Percentiles rank a stretch among this genome's conserved stretches.
phyloP scores from a whole-genome alignment of 1,140 invertebrate genomes.

The Mylabris phalerata region DNA sequence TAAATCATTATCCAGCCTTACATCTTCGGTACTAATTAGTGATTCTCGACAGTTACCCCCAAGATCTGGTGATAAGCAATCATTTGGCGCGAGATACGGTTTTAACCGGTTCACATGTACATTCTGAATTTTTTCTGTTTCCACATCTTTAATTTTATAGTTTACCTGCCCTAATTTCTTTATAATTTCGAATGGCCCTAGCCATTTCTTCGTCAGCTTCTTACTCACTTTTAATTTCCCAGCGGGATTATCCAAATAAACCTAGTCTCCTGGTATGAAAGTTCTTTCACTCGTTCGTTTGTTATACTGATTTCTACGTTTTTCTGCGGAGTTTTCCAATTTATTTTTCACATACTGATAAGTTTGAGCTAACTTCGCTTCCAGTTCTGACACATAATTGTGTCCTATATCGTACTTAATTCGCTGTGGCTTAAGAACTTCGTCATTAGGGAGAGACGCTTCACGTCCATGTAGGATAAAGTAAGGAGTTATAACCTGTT shows the following conservation, averaged over 20 bases:
- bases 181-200: background rate
- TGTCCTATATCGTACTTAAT: constrained; percentile 13
- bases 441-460: constrained; percentile 19
- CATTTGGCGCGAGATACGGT: background rate
- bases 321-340: background rate
- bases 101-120: background rate
- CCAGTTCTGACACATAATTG: constrained; percentile 18
- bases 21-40: too few relatives aligned
- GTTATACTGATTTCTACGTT: background rate
- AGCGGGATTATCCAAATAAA: too few relatives aligned
- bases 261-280: background rate
- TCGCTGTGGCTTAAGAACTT: constrained; percentile 14
- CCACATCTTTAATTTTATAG: background rate
- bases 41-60: too few relatives aligned
- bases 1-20: too few relatives aligned
- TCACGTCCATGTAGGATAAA: constrained; percentile 22
- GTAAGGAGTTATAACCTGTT: constrained; percentile 29
- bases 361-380: background rate
- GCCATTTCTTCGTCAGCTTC: background rate
- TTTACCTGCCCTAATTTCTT: background rate
- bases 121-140: background rate
- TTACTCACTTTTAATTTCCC: background rate
- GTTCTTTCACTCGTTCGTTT: background rate
- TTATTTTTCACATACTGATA: background rate
- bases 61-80: too few relatives aligned